Percentiles rank a stretch among this genome's conserved stretches.
These are phyloP conservation scores for Cyphomyrmex costatus DNA, from an alignment of 1,140 invertebrate genomes.

Conservation along the genomic window DNA sequence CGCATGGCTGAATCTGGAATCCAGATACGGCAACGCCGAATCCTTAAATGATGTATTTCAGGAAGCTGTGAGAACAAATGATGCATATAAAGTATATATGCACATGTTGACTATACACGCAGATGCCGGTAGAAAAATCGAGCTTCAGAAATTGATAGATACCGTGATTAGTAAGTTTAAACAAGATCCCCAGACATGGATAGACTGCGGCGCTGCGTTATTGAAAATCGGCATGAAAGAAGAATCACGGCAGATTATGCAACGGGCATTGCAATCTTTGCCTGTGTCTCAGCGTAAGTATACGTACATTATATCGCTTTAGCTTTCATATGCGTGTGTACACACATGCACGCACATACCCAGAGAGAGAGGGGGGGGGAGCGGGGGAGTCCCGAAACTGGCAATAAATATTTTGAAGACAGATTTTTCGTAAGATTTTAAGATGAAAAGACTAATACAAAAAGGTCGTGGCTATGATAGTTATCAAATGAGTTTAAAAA, in stretches of 20 bases:
- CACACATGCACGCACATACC: no score
- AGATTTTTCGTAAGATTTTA: no score
- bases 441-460: no score
- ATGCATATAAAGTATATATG: conserved; percentile 90
- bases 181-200: conserved; percentile 90
- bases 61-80: conserved; percentile 94
- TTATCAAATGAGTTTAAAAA: no score
- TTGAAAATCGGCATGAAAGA: conserved; percentile 90
- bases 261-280: conserved; percentile 91
- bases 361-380: no score
- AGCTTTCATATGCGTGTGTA: no score
- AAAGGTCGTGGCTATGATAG: no score
- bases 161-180: conserved; percentile 92
- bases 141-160: conserved; percentile 91
- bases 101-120: conserved; percentile 92
- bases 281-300: conserved; percentile 91
- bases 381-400: no score
- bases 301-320: conserved; percentile 12
- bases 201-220: conserved; percentile 90
- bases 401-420: no score
- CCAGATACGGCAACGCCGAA: conserved; percentile 93
- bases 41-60: conserved; percentile 90
- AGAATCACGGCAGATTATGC: conserved; percentile 92
- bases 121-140: conserved; percentile 89
- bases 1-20: conserved; percentile 96